A percentile compares a stretch with the other conserved stretches of the same genome.
phyloP scores from a whole-genome alignment of 2,888 invertebrate species.

The Morpho helenor region DNA sequence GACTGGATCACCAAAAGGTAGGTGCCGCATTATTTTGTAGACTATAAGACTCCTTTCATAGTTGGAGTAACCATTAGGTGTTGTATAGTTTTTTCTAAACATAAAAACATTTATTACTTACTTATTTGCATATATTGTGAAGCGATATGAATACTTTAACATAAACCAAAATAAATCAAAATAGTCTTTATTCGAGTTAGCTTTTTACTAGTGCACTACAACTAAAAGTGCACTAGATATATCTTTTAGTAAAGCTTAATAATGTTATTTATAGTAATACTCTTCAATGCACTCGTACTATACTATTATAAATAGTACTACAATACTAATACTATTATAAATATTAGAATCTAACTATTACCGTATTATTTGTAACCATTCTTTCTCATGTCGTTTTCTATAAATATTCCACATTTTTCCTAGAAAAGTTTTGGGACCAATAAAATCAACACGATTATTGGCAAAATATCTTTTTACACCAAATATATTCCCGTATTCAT shows the following conservation, averaged over 20 bases:
- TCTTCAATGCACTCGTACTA: too few relatives aligned
- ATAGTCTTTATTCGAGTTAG: too few relatives aligned
- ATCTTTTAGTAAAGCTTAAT: too few relatives aligned
- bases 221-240: too few relatives aligned
- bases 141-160: too few relatives aligned
- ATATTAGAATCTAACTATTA: too few relatives aligned
- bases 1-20: conserved; percentile 11
- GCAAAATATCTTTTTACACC: conserved; percentile 12
- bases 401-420: neutral
- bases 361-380: conserved; percentile 10
- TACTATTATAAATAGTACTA: too few relatives aligned
- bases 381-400: conserved; percentile 1
- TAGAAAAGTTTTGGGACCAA: neutral
- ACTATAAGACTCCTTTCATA: conserved; percentile 13
- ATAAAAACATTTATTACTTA: neutral
- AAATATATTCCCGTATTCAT: conserved; percentile 11
- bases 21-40: conserved; percentile 11
- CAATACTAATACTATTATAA: too few relatives aligned
- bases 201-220: too few relatives aligned
- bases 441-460: conserved; percentile 1
- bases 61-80: conserved; percentile 7
- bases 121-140: too few relatives aligned
- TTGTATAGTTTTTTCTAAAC: conserved; percentile 2
- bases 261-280: too few relatives aligned
- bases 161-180: too few relatives aligned